Conservation (phyloP, 2,113 vertebrate species). For the Nyctereutes procyonoides region DNA sequence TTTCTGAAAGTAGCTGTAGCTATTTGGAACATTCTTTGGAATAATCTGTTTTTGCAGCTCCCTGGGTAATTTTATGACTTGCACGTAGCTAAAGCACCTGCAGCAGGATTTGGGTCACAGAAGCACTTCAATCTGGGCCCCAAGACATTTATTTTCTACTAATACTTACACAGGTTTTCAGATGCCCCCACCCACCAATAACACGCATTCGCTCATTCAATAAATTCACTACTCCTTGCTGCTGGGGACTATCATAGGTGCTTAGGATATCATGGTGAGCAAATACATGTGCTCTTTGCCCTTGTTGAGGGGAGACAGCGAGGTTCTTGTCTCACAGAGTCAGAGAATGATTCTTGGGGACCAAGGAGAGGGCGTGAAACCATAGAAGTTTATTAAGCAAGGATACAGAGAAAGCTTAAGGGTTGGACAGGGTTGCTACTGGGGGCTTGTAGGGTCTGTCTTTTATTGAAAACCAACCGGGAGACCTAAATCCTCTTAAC, state of each 20-base stretch:
- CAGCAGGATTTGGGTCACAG: not conserved
- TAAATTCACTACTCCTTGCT: not conserved
- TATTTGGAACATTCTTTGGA: not conserved
- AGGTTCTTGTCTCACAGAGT: too few species aligned
- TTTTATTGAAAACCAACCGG: too few species aligned
- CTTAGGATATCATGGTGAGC: not conserved
- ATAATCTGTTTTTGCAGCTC: not conserved
- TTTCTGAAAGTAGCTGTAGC: not conserved
- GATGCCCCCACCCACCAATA: rapidly evolving
- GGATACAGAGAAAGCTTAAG: too few species aligned
- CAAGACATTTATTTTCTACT: not conserved
- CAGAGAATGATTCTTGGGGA: too few species aligned
- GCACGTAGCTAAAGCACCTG: not conserved
- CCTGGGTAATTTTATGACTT: not conserved
- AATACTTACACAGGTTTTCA: not conserved
- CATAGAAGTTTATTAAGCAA: too few species aligned
- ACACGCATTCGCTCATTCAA: not conserved
- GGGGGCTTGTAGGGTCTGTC: too few species aligned
- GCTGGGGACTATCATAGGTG: not conserved
- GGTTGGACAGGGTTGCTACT: too few species aligned
- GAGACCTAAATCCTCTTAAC: too few species aligned
- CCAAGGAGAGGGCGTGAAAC: too few species aligned
- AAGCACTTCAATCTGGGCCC: not conserved
- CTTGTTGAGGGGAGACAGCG: not conserved
- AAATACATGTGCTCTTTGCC: not conserved